Evolutionary conservation across 2,113 vertebrate species (phyloP).

Genomic region (Genyomyrus donnyi): DNA sequence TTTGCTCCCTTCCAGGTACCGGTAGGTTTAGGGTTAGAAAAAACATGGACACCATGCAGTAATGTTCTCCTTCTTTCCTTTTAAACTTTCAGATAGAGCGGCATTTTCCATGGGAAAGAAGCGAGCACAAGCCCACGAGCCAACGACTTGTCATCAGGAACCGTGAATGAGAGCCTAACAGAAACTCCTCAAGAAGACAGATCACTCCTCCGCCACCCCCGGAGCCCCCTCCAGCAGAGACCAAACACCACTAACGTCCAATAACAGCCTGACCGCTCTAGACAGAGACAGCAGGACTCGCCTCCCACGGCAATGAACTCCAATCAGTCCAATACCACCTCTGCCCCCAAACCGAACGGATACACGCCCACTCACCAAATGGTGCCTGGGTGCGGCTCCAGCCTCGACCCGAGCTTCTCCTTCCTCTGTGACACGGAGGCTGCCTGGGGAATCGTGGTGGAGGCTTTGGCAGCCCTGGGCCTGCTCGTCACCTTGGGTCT

Average conservation of each 20-base stretch:
- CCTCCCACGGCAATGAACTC: not conserved
- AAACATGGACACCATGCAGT: not conserved
- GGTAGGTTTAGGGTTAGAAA: not conserved
- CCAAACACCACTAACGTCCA: not conserved
- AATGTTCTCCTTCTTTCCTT: not conserved
- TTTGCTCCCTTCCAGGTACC: not conserved
- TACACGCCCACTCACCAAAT: accelerated
- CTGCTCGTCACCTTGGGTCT: constrained; percentile 60
- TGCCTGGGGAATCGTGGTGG: constrained; percentile 77
- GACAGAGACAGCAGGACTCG: not conserved
- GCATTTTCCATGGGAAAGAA: not conserved
- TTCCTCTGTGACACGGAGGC: constrained; percentile 64
- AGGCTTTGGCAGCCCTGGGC: constrained; percentile 66
- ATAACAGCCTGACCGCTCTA: not conserved
- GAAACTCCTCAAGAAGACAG: not conserved
- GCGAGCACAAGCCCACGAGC: not conserved
- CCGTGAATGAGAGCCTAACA: not conserved
- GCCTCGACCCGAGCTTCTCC: constrained; percentile 49
- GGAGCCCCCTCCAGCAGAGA: constrained; percentile 27
- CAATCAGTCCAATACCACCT: accelerated
- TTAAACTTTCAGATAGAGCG: not conserved
- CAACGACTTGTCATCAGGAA: not conserved
- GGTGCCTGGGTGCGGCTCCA: constrained; percentile 35
- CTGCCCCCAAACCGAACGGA: constrained; percentile 4
- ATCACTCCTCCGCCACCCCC: not conserved